phyloP scores from a whole-genome alignment of 2,113 vertebrate species.

The Takifugu bimaculatus region DNA sequence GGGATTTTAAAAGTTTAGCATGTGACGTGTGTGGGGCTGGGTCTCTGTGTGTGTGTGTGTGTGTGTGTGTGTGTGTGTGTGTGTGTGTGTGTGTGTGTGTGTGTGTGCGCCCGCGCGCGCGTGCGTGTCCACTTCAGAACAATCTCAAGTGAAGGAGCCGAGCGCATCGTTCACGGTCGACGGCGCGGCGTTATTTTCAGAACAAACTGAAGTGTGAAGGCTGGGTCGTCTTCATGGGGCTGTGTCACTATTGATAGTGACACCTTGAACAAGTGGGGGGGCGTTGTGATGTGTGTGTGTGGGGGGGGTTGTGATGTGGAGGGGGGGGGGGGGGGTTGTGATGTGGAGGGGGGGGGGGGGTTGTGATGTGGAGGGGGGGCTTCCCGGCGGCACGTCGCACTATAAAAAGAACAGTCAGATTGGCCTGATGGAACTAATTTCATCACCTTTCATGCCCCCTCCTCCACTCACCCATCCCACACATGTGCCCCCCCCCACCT shows the following conservation, averaged over 20 bases:
- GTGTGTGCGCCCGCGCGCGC: not conserved
- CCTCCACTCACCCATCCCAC: constrained; percentile 25
- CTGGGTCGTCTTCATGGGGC: constrained; percentile 50
- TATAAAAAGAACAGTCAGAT: constrained; percentile 73
- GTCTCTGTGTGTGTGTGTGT: not conserved
- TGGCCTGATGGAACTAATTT: constrained; percentile 74
- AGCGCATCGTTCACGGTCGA: constrained; percentile 8
- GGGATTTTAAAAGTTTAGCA: no score
- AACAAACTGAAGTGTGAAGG: constrained; percentile 48
- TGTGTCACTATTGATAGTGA: constrained; percentile 69
- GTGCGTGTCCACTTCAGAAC: constrained; percentile 4
- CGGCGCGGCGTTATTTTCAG: constrained; percentile 3
- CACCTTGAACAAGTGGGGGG: constrained; percentile 68
- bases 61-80: no score
- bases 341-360: no score
- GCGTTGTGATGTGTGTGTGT: constrained; percentile 28
- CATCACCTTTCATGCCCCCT: constrained; percentile 64
- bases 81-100: no score
- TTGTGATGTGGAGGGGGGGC: constrained; percentile 66
- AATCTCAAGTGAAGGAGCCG: constrained; percentile 1
- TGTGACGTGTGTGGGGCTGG: not conserved
- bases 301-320: constrained; percentile 56
- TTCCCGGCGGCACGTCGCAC: constrained; percentile 64
- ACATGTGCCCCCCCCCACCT: constrained; percentile 30
- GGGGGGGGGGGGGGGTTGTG: constrained; percentile 39